A percentile compares a stretch with the other conserved stretches of the same genome.
These are phyloP conservation scores for Oceanites oceanicus DNA, from an alignment of 2,113 vertebrate species.

Conservation along the genomic window DNA sequence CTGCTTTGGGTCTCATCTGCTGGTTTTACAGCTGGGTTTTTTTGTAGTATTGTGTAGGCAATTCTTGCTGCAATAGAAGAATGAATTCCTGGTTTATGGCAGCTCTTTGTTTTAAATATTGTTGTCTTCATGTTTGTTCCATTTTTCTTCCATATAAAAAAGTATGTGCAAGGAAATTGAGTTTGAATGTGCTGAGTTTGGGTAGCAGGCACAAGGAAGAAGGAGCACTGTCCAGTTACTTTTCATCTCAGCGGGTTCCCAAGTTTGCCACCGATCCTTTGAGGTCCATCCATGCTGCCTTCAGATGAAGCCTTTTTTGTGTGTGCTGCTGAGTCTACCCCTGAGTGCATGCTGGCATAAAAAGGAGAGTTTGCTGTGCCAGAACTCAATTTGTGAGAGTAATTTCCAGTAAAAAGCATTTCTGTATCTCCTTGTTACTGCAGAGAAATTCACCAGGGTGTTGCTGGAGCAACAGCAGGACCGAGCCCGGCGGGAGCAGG, in stretches of 20 bases:
- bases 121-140: neutral
- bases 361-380: neutral
- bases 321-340: neutral
- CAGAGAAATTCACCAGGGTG: slow-evolving; percentile 94
- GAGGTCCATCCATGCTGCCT: neutral
- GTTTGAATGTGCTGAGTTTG: neutral
- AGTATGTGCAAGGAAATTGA: neutral
- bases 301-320: neutral
- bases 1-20: neutral
- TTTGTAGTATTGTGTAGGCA: neutral
- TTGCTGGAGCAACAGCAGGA: slow-evolving; percentile 95
- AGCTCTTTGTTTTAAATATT: neutral
- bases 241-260: neutral
- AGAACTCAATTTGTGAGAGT: neutral
- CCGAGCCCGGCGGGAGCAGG: slow-evolving; percentile 90
- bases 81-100: neutral
- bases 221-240: neutral
- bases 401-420: slow-evolving; percentile 21
- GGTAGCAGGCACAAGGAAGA: neutral
- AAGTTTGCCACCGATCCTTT: neutral
- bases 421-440: neutral
- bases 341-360: neutral
- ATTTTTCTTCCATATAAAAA: neutral
- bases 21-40: neutral
- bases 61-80: neutral